Conservation (phyloP, 2,113 vertebrate species). For the Panthera leo region DNA sequence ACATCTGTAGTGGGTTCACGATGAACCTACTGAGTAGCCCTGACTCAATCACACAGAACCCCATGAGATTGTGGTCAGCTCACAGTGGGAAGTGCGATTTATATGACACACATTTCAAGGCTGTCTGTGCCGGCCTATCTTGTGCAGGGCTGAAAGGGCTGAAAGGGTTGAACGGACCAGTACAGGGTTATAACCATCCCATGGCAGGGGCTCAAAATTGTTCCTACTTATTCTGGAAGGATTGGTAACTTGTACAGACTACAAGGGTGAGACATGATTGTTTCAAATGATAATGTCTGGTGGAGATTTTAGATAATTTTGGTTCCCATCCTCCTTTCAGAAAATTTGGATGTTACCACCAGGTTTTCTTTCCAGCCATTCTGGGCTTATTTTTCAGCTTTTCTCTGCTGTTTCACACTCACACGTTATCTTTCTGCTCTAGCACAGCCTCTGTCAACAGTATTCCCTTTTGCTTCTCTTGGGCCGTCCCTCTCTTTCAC, state of each 20-base stretch:
- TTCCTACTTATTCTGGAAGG: background rate
- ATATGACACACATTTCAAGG: background rate
- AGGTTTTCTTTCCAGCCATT: background rate
- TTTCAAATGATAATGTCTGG: background rate
- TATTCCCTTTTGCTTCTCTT: background rate
- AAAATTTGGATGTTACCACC: background rate
- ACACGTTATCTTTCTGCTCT: background rate
- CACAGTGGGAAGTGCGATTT: background rate
- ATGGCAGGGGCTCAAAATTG: background rate
- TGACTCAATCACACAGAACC: background rate
- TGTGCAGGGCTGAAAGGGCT: too few relatives aligned
- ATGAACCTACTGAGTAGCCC: background rate
- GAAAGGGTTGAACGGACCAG: background rate
- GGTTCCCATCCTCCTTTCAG: background rate
- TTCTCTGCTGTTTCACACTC: background rate
- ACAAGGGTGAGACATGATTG: background rate
- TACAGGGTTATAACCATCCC: background rate
- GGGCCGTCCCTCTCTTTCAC: background rate
- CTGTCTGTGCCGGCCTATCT: background rate
- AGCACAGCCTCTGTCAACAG: background rate
- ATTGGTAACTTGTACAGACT: background rate
- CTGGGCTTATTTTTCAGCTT: background rate
- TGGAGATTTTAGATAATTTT: background rate
- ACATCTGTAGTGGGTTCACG: background rate
- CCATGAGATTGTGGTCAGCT: rapidly evolving